phyloP scores from a whole-genome alignment of 2,113 vertebrate species.

The Bettongia penicillata region DNA sequence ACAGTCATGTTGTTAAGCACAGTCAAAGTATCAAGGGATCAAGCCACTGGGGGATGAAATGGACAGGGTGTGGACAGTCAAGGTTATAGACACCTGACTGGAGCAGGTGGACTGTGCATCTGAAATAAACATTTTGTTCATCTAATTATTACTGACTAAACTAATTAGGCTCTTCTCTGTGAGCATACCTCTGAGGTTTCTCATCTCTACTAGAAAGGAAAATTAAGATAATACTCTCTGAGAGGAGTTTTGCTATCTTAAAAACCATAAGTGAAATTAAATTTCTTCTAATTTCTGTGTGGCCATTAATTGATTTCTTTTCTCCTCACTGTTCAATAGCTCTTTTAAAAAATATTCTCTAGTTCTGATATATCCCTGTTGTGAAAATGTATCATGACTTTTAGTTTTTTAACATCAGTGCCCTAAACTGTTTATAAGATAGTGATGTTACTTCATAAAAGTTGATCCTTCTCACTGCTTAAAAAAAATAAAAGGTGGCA shows the following conservation, averaged over 20 bases:
- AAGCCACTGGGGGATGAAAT: not conserved
- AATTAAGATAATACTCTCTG: not conserved
- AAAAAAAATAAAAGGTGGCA: not conserved
- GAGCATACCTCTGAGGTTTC: not conserved
- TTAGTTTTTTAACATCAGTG: not conserved
- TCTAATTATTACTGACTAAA: not conserved
- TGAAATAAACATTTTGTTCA: not conserved
- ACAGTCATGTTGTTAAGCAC: not conserved
- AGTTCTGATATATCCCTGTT: not conserved
- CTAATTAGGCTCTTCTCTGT: not conserved
- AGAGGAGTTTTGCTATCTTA: not conserved
- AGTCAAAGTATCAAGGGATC: not conserved
- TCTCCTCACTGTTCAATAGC: not conserved
- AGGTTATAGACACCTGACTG: not conserved
- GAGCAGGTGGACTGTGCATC: not conserved
- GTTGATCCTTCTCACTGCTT: not conserved
- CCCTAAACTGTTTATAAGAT: not conserved
- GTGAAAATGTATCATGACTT: not conserved
- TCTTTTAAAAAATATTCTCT: not conserved
- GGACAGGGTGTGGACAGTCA: not conserved
- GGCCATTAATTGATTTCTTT: not conserved
- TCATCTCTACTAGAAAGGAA: not conserved
- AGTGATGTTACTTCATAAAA: not conserved
- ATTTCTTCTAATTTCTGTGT: not conserved
- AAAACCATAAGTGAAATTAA: not conserved